Evolutionary conservation across 1,140 invertebrate species (phyloP), one percentile per base, ranked within the genome.

Genomic region (Mya arenaria): DNA sequence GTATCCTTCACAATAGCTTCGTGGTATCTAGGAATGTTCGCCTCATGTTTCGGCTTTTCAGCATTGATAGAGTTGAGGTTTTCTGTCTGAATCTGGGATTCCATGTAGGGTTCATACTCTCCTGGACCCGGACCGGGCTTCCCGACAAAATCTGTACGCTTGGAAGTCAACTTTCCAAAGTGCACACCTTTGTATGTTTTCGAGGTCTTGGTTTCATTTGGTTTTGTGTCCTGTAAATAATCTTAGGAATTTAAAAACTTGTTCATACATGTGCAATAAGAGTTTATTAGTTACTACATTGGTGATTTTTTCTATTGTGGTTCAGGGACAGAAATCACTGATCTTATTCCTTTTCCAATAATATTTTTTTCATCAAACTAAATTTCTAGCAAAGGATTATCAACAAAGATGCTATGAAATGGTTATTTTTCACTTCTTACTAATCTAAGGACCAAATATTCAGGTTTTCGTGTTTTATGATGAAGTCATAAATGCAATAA

Each of bases 1-100:
- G 85, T 86, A 17, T 91, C 89, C 84, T 91, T 90, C 10, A 83
- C 71, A 60, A 93, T 83, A 28, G 86, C 75, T 39, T 93, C 92
- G 81, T 91, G 90, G 78, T 93, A 93, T 37, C 92, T 82, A 4
- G 92, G 91, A 66, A 93, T 87, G 56, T 85, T 86, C 4, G 92
- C 81, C 71, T 92, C 91, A 60, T 85, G 89, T 56, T 85, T 83
- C 13, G 73, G 52, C 25, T 63, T 66, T 55, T 90, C 88, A 39
- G 88, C 87, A n/a, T 81, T 71, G 28, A 63, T 48, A 2, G 90
- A 82, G 83, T 93, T 92, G 17, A 88, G 13, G 78, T 93, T 92
- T 83, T 92, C 89, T 4, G 85, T 77, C 69, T 82, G 81, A 13
- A 73, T 34, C 15, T 60, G 58, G 3, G 84, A 4, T 36, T 89